Base-by-base conservation (phyloP, 2,113 vertebrate genomes). In the Melanotaenia duboulayi region DNA sequence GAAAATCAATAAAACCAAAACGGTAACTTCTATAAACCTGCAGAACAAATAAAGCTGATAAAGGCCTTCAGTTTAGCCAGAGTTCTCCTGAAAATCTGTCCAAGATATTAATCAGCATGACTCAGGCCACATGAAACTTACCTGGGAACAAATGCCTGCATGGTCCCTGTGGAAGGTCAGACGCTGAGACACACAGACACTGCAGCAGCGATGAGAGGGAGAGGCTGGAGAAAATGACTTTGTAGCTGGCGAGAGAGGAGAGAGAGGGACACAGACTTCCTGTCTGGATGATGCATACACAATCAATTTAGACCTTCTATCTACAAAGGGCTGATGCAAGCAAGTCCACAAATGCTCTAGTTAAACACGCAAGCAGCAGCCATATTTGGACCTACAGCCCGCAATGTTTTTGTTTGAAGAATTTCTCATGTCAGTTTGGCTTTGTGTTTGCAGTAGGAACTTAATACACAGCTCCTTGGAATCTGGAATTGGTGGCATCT, bases 91-190 rank as follows among this genome's bases (percentile, higher is more conserved):
- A 58, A 48, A 25, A 55, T 24, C 42, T 51, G 42, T 49, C 52
- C 40, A 17, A 73, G 28, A 62, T 16, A 68, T 54, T 11, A 52
- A 77, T 56, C 17, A 71, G 56, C 11, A 39, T 37, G 65, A 76
- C 61, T 80, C 28, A 57, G 72, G 11, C 9, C 7, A 2, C 50
- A 0, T 71, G 65, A 81, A 79, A 87, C 84, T 59, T 90, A 94
- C 93, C 93, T 92, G 79, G 91, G 67, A 75, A 76, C 77, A 75
- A 89, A 92, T 7, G 89, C 87, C 46, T 94, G 89, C 93, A 94
- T 94, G 77, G 56, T 88, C 60, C 65, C 67, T 32, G 67, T 73
- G 60, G 87, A 90, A 83, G 87, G 89, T 90, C 80, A 81, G 83
- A 74, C 62, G 65, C 23, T 60, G 67, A 80, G 52, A 44, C 49